Evolutionary conservation across 2,888 invertebrate species (phyloP).

Genomic region (Cosmia trapezina): DNA sequence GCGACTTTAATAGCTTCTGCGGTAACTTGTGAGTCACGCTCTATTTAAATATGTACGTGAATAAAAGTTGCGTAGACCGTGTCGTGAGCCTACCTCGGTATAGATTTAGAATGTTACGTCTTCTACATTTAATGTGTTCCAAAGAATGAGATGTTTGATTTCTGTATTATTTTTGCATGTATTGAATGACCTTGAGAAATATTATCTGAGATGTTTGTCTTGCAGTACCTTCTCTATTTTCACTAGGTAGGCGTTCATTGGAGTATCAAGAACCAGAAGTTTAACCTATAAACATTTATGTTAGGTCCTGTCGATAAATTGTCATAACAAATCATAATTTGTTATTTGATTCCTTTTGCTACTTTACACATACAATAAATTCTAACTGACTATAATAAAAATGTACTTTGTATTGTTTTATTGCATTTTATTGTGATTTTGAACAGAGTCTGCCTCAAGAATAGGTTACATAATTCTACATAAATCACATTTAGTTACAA

Average conservation of each 20-base stretch:
- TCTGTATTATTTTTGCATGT: background rate
- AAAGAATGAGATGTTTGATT: background rate
- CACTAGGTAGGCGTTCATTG: background rate
- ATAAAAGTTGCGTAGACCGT: constrained; percentile 58
- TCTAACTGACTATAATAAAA: too few relatives aligned
- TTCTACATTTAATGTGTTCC: constrained; percentile 23
- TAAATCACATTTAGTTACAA: too few relatives aligned
- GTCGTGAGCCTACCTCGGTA: constrained; percentile 3
- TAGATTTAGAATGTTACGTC: constrained; percentile 14
- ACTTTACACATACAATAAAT: background rate
- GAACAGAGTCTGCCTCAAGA: background rate
- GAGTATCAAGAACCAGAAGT: too few relatives aligned
- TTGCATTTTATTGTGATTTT: background rate
- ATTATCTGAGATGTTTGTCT: background rate
- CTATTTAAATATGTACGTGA: constrained; percentile 65
- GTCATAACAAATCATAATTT: too few relatives aligned
- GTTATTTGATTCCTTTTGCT: background rate
- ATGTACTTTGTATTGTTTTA: background rate
- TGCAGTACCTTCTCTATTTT: background rate
- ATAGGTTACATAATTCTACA: background rate
- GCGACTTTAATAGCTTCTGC: constrained; percentile 65
- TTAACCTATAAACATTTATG: too few relatives aligned
- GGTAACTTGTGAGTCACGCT: constrained; percentile 68
- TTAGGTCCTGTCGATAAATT: too few relatives aligned
- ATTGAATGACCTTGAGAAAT: background rate